phyloP scores from a whole-genome alignment of 2,888 invertebrate species.

The Gymnocheta viridis region DNA sequence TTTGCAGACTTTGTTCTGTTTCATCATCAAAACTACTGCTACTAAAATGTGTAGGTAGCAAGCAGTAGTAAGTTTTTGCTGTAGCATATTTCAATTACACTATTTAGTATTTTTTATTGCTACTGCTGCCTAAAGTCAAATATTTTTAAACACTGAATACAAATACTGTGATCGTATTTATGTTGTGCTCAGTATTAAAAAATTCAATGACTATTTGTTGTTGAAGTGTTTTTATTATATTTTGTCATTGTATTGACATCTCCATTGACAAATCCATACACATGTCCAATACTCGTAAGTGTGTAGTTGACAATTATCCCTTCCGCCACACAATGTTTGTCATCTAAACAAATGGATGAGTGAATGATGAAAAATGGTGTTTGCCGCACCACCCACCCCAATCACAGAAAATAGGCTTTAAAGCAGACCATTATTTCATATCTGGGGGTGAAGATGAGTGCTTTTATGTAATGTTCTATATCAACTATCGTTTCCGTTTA shows the following conservation, averaged over 20 bases:
- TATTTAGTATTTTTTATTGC: too few relatives aligned
- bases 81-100: too few relatives aligned
- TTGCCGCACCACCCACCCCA: background rate
- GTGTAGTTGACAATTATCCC: constrained; percentile 28
- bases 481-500: constrained; percentile 55
- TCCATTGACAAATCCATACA: background rate
- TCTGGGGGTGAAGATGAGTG: background rate
- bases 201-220: background rate
- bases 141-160: too few relatives aligned
- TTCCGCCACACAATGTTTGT: background rate
- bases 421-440: background rate
- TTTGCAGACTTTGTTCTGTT: too few relatives aligned
- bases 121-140: too few relatives aligned
- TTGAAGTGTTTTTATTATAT: constrained; percentile 9
- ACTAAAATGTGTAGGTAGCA: too few relatives aligned
- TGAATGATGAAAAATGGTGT: background rate
- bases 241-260: constrained; percentile 59
- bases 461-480: constrained; percentile 58
- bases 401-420: background rate
- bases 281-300: background rate
- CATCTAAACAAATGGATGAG: constrained; percentile 12
- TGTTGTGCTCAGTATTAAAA: background rate
- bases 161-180: background rate
- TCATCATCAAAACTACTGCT: too few relatives aligned
- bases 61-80: too few relatives aligned